These are phyloP conservation scores for Pyxicephalus adspersus DNA, from an alignment of 2,113 vertebrate species.

Conservation along the genomic window DNA sequence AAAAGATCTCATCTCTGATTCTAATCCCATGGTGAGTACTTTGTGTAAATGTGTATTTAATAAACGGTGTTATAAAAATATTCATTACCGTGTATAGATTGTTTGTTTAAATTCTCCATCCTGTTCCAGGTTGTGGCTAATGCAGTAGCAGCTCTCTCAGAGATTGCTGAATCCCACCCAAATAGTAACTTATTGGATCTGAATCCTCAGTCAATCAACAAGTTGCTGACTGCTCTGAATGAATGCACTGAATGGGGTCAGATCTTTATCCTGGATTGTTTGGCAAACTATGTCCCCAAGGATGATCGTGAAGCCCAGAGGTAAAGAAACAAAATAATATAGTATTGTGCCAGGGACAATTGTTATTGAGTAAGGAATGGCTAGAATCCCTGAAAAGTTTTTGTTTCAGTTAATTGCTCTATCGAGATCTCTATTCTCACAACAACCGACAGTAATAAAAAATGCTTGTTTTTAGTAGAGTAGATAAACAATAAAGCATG, in stretches of 20 bases:
- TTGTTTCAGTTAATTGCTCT: too few relatives aligned
- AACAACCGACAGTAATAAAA: too few relatives aligned
- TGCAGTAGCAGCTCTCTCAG: conserved; percentile 92
- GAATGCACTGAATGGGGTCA: conserved; percentile 99
- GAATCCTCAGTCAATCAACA: conserved; percentile 98
- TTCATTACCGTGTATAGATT: background rate
- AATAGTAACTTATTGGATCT: conserved; percentile 96
- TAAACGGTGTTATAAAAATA: too few relatives aligned
- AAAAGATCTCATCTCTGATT: conserved; percentile 97
- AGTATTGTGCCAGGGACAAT: too few relatives aligned
- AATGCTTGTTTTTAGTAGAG: too few relatives aligned
- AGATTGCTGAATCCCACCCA: conserved; percentile 96
- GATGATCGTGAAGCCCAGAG: conserved; percentile 98
- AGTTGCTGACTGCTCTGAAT: conserved; percentile 93
- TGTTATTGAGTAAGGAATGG: too few relatives aligned
- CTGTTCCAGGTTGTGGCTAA: conserved; percentile 90
- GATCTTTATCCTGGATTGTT: conserved; percentile 97
- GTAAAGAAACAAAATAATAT: conserved; percentile 65
- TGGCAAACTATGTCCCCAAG: conserved; percentile 95
- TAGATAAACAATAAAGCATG: too few relatives aligned
- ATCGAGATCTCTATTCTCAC: too few relatives aligned
- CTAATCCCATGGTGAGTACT: conserved; percentile 92
- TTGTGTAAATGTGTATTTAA: background rate
- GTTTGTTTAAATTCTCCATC: background rate
- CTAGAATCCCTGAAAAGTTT: too few relatives aligned